Percentiles rank a stretch among this genome's conserved stretches.
phyloP scores from a whole-genome alignment of 2,113 vertebrate species.

The Bubo bubo region DNA sequence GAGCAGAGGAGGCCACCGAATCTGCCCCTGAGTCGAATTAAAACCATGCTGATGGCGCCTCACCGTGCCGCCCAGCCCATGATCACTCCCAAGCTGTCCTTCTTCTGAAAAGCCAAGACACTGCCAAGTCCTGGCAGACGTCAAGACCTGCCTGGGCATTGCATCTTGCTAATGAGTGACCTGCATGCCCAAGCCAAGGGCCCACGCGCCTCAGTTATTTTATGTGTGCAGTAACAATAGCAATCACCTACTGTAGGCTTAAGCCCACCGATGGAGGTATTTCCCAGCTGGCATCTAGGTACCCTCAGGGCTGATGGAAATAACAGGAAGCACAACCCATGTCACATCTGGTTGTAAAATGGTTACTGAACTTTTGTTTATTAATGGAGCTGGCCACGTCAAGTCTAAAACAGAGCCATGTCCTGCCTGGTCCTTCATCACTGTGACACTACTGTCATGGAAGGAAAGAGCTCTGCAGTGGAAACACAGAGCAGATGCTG shows the following conservation, averaged over 20 bases:
- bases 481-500: not conserved
- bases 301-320: not conserved
- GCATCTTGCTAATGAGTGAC: not conserved
- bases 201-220: rapidly evolving
- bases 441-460: not conserved
- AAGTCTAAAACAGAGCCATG: not conserved
- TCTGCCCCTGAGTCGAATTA: not conserved
- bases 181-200: not conserved
- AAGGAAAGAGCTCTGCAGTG: not conserved
- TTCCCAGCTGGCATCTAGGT: not conserved
- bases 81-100: not conserved
- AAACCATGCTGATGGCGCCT: not conserved
- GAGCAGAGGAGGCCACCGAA: not conserved
- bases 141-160: not conserved
- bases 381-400: not conserved
- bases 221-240: not conserved
- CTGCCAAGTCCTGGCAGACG: not conserved
- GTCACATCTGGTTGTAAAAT: not conserved
- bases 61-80: rapidly evolving
- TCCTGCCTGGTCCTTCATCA: not conserved
- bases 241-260: not conserved
- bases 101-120: not conserved
- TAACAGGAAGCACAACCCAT: not conserved
- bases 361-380: not conserved
- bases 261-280: not conserved